Base-by-base conservation (phyloP, 2,797 vertebrate genomes). In the Brotula barbata region DNA sequence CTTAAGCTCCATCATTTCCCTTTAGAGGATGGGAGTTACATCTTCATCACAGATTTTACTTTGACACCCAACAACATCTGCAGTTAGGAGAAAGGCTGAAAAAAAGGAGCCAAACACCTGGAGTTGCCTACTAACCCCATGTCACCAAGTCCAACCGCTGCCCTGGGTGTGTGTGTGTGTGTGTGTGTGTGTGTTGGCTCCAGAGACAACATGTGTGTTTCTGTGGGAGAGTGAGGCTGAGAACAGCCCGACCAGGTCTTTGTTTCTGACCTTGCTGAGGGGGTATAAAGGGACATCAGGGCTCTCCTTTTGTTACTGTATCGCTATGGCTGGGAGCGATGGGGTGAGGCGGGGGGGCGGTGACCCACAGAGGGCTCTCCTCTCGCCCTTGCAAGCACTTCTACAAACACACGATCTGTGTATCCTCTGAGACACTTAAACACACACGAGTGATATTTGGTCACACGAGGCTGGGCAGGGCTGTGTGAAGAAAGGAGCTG, bases 361-460 rank as follows among this genome's bases (percentile, higher is more conserved):
- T 89, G 86, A 89, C 78, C 85, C 78, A 78, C 68, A 21, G 66
- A 75, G 70, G 70, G 83, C 60, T 83, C 77, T 67, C 73, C 73
- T 86, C 83, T 88, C 83, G 82, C 84, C 89, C 83, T 76, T 71
- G 80, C 84, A 86, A 90, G 88, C 87, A 90, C 88, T 90, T 91
- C 79, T 86, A 86, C 88, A 90, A 91, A 90, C 89, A 90, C 64
- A 3, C 48, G 23, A 28, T 58, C 4, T 50, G 28, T 40, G 77
- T 75, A 78, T 83, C 78, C 72, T 76, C 62, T 12, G 54, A 75
- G 53, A 75, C 75, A 56, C 73, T 59, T 64, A 37, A 73, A 85
- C 77, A 69, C 58, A 78, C 73, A 50, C 59, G 42, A 55, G 77
- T 58, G 52, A 36, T 10, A 60, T 74, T 45, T 65, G 81, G 85